Base-by-base conservation (phyloP, 1,140 invertebrate genomes). In the Brachionus paranguensis region DNA sequence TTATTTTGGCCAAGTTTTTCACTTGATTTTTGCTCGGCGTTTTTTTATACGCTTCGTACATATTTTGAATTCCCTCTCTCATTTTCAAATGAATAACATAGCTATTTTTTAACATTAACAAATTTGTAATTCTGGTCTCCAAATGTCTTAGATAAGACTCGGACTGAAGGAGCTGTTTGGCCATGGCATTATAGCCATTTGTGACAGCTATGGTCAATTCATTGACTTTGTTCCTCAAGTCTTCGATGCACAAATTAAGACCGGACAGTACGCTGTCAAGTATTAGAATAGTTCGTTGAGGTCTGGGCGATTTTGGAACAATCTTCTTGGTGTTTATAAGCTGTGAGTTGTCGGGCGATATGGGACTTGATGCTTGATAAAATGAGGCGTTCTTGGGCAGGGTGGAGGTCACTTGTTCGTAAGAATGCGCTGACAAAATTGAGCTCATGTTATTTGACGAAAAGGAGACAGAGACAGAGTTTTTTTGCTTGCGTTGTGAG, bases 11-110 rank as follows among this genome's bases (percentile, higher is more conserved):
- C 53, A 81, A 60, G 41, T 83, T 68, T 41, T 68, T 83, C n/a
- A 53, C 14, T 53, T 83, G 29, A 41, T 60, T 60, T 70, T 83
- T 83, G n/a, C 37, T 53, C 33, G 81, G 24, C n/a, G 81, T 45
- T 20, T 83, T 53, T 72, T 83, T 68, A 72, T 83, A 83, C 17
- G 81, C 81, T n/a, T 83, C 60, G 33, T 45, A 83, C 81, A 83
- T 83, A 37, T 68, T 83, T 70, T 68, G 41, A 10, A 68, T 68
- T 1, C 81, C 81, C 45, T 83, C 81, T 53, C 45, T 53, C 64
- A 83, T 83, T 33, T 72, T 53, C 11, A 70, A 33, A 72, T 83
- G 43, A 33, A 68, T 43, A 47, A 37, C 20, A 55, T 83, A 83
- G 20, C 81, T 81, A 43, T 81, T 81, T 11, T 68, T 60, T 24